phyloP scores from a whole-genome alignment of 2,888 invertebrate genomes.

The Microplitis deprimator region DNA sequence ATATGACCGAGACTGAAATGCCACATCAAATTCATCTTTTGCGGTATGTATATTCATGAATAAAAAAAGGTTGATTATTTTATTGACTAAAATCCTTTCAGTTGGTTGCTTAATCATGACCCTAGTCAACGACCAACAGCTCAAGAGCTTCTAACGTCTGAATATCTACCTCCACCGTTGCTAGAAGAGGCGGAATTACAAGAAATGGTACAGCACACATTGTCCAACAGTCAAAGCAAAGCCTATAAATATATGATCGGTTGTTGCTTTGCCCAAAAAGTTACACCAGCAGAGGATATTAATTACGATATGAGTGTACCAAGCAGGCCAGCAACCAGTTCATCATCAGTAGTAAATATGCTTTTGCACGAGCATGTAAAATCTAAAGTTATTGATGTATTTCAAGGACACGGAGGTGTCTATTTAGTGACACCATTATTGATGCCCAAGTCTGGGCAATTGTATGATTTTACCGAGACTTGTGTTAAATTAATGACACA shows the following conservation, averaged over 20 bases:
- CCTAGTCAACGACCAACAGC: conserved; percentile 87
- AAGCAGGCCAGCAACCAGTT: conserved; percentile 57
- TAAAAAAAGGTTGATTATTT: conserved; percentile 6
- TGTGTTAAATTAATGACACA: conserved; percentile 89
- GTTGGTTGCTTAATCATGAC: conserved; percentile 89
- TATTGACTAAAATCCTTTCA: conserved; percentile 53
- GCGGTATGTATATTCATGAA: conserved; percentile 71
- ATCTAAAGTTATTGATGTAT: conserved; percentile 74
- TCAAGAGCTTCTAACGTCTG: conserved; percentile 85
- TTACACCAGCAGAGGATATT: conserved; percentile 81
- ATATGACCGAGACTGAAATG: conserved; percentile 76
- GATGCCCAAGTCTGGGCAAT: conserved; percentile 79
- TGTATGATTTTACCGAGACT: conserved; percentile 75
- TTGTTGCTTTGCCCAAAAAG: conserved; percentile 76
- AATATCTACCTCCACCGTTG: conserved; percentile 86
- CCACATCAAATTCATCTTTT: conserved; percentile 76
- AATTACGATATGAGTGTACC: conserved; percentile 82
- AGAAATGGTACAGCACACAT: conserved; percentile 85
- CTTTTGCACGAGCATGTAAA: conserved; percentile 64
- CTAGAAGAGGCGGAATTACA: conserved; percentile 90
- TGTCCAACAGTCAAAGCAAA: conserved; percentile 86
- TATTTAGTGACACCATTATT: conserved; percentile 85
- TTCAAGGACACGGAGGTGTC: conserved; percentile 85
- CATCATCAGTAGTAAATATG: conserved; percentile 53
- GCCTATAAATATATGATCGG: conserved; percentile 81